Evolutionary conservation across 2,888 invertebrate species (phyloP).

Genomic region (Corythucha ciliata): DNA sequence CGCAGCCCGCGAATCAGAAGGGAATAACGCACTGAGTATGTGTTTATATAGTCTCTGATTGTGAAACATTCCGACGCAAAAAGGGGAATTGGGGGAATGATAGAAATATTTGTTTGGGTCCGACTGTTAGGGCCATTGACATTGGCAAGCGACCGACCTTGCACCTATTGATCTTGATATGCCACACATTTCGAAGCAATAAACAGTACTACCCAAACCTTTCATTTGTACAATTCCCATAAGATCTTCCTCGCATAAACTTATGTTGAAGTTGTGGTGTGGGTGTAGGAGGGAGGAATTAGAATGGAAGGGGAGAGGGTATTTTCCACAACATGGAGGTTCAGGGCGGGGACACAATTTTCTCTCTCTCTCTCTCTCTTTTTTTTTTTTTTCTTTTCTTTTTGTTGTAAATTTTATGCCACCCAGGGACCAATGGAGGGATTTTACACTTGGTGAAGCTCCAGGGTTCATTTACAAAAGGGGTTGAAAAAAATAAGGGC

Average conservation of each 20-base stretch:
- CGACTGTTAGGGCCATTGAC: slow-evolving; percentile 17
- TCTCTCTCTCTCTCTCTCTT: not conserved
- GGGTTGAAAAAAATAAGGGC: slow-evolving; percentile 25
- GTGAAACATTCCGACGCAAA: too few relatives aligned
- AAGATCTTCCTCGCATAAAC: slow-evolving; percentile 16
- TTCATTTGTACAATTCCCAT: slow-evolving; percentile 17
- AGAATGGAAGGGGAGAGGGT: slow-evolving; percentile 11
- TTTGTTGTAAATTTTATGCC: slow-evolving; percentile 19
- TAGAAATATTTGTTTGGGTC: slow-evolving; percentile 20
- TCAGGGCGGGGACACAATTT: slow-evolving; percentile 11
- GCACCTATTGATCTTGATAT: slow-evolving; percentile 22
- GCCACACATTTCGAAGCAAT: slow-evolving; percentile 12
- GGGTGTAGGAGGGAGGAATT: slow-evolving; percentile 2
- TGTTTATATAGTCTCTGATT: too few relatives aligned
- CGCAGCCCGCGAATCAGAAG: too few relatives aligned
- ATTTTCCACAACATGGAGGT: slow-evolving; percentile 22
- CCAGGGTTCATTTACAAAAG: too few relatives aligned
- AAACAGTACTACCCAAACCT: slow-evolving; percentile 13
- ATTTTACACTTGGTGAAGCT: slow-evolving; percentile 27
- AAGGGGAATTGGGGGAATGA: slow-evolving; percentile 3
- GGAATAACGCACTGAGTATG: too few relatives aligned
- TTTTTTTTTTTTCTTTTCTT: slow-evolving; percentile 6
- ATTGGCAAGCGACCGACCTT: slow-evolving; percentile 15
- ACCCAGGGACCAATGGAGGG: slow-evolving; percentile 26
- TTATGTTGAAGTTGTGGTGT: slow-evolving; percentile 2